phyloP scores from a whole-genome alignment of 2,888 invertebrate species.

The Dyspetes luteomarginatus region DNA sequence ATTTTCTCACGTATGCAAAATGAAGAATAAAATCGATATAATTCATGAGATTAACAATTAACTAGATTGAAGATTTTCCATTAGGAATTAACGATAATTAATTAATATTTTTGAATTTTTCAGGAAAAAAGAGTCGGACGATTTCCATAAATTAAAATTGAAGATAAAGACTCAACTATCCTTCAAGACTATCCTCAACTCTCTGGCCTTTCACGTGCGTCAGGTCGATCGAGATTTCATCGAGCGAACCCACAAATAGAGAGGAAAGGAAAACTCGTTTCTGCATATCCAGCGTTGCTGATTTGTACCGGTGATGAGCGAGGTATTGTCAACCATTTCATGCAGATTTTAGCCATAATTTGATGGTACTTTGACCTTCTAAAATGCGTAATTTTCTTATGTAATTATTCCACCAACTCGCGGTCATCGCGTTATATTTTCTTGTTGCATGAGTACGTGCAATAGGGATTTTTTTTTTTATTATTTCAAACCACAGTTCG shows the following conservation, averaged over 20 bases:
- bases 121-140: neutral
- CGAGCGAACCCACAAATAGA: neutral
- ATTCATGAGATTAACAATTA: neutral
- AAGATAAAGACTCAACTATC: no score
- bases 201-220: no score
- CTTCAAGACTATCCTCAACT: no score
- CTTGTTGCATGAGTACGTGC: neutral
- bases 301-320: neutral
- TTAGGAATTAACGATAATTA: neutral
- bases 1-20: no score
- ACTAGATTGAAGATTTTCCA: neutral
- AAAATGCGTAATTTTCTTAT: neutral
- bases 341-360: neutral
- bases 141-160: neutral
- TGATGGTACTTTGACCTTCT: slow-evolving; percentile 1
- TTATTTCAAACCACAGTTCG: neutral
- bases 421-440: neutral
- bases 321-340: slow-evolving; percentile 6
- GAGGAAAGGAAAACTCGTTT: neutral
- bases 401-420: neutral
- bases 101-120: neutral
- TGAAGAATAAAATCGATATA: no score
- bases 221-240: no score
- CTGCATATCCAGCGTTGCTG: neutral
- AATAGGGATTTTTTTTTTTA: neutral